Base-by-base conservation (phyloP, 1,140 invertebrate genomes). In the Scylla paramamosain region DNA sequence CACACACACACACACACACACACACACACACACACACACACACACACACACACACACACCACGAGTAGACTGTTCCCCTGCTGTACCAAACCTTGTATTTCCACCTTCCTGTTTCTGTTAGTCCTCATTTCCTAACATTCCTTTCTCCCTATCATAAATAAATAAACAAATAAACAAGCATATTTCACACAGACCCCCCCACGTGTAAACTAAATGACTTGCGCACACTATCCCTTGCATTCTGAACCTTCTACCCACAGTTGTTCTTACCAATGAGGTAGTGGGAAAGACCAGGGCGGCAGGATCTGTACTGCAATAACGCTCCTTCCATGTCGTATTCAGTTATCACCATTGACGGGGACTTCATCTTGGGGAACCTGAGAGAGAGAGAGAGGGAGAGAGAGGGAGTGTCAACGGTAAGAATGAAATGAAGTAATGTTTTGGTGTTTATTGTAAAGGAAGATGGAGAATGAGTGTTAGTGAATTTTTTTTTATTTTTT, bases 341-440 rank as follows among this genome's bases (percentile, higher is more conserved):
- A 2, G 82, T 87, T 45, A 95, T 89, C 8, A 95, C 90, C 94
- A 95, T 95, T 4, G 94, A 95, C 0, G 94, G 94, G 12, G 94
- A 95, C 90, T 95, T 95, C 94, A 95, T 95, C 94, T 95, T 95
- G 0, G 90, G 94, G 77, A 95, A 95, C 20, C 94, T 95, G 92
- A 14, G 52, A 94, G 14, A 94, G 39, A 87, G 25, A 88, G 29
- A 83, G 92, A 93, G 14, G 25, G 77, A 84, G 77, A 52, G 77
- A 93, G 92, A 93, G 12, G 25, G 31, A 25, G 39, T 0, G 29
- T 0, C 4, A 0, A 39, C 2, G n/a, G 6, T 7, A 48, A 91
- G 45, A 59, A n/a, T 1, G n/a, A 31, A 52, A 8, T 39, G n/a
- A 28, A 4, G n/a, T 3, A 48, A 28, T 10, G 7, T 0, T 1